Conservation (phyloP, 2,113 vertebrate species). For the Pachypanchax playfairii region DNA sequence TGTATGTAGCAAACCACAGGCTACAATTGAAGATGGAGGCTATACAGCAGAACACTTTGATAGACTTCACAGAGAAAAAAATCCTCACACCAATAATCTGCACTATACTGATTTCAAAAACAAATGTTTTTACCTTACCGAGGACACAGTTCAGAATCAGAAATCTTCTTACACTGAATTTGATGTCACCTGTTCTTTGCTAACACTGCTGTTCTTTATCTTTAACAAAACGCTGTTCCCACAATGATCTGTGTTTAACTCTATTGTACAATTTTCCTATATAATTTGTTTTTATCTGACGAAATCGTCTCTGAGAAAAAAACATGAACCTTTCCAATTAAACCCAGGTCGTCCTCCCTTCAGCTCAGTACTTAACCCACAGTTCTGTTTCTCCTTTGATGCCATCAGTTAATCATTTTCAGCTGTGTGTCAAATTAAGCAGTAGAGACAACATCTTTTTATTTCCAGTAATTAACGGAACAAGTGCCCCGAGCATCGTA, state of each 20-base stretch:
- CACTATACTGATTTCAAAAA: constrained; percentile 38
- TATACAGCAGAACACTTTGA: constrained; percentile 79
- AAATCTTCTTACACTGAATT: background rate
- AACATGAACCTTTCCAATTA: constrained; percentile 46
- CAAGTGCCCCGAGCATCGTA: constrained; percentile 46
- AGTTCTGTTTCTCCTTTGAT: constrained; percentile 17
- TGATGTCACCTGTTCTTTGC: constrained; percentile 31
- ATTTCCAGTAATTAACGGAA: constrained; percentile 39
- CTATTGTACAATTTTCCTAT: constrained; percentile 47
- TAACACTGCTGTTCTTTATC: background rate
- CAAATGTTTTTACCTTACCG: background rate
- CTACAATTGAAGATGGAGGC: constrained; percentile 70
- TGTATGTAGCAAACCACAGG: constrained; percentile 75
- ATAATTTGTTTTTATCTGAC: constrained; percentile 3
- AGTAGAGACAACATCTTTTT: constrained; percentile 15
- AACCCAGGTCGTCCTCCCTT: constrained; percentile 45
- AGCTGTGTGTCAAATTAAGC: constrained; percentile 37
- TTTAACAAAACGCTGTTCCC: constrained; percentile 7
- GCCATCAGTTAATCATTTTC: constrained; percentile 10
- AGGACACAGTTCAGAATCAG: constrained; percentile 12
- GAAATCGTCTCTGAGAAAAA: constrained; percentile 24
- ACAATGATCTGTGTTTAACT: constrained; percentile 46
- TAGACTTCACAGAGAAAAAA: constrained; percentile 44
- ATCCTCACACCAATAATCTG: constrained; percentile 11
- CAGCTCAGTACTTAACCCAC: constrained; percentile 30